These are phyloP conservation scores for Ranitomeya variabilis DNA, from an alignment of 2,113 vertebrate genomes.

Conservation along the genomic window DNA sequence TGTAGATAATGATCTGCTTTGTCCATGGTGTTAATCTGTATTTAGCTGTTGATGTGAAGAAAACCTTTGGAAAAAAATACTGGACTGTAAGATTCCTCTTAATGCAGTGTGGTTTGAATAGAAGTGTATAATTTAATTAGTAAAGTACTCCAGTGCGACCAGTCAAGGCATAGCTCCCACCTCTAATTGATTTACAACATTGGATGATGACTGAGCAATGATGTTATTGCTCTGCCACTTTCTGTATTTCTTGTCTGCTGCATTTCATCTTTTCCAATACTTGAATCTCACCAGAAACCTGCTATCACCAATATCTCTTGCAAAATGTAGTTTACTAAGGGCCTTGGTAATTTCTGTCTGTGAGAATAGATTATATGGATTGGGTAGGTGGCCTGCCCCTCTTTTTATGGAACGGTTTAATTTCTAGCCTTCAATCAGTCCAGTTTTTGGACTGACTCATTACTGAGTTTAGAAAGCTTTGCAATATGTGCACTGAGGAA, in stretches of 20 bases:
- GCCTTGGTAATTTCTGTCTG: no score
- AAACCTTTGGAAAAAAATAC: conserved; percentile 8
- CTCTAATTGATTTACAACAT: conserved; percentile 9
- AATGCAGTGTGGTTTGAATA: conserved; percentile 34
- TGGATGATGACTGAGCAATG: background rate
- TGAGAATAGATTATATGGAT: no score
- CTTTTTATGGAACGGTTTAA: no score
- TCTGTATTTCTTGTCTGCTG: background rate
- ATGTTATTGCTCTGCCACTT: background rate
- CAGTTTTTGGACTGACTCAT: no score
- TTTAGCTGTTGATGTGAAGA: conserved; percentile 7
- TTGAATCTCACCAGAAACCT: background rate
- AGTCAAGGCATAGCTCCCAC: conserved; percentile 35
- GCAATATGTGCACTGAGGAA: no score
- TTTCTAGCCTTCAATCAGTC: no score
- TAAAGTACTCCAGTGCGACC: background rate
- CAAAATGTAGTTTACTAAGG: no score
- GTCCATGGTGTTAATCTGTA: background rate
- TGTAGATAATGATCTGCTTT: conserved; percentile 4
- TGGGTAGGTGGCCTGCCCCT: no score
- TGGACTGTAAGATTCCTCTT: conserved; percentile 1
- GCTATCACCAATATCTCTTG: background rate
- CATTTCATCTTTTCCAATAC: background rate
- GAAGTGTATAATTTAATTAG: conserved; percentile 30
- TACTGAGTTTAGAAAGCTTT: no score